Base-by-base conservation (phyloP, 2,797 vertebrate species). In the Columba guinea region DNA sequence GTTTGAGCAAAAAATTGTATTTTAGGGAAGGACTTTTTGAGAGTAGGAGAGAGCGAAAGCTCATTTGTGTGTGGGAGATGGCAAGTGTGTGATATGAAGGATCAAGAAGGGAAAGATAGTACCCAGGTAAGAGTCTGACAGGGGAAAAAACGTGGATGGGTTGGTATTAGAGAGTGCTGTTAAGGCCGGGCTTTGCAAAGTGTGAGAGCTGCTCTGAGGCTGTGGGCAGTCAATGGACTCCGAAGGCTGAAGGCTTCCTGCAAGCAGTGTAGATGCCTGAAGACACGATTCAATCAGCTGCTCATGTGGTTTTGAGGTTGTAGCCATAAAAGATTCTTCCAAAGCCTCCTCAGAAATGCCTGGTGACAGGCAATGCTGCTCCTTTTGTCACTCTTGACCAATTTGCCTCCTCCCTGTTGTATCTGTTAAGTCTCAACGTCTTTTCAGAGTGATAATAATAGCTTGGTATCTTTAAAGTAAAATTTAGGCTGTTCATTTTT, bases 71-170 rank as follows among this genome's bases (percentile, higher is more conserved):
- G 63, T 18, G 69, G 24, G 59, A 62, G 39, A 19, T 7, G 9
- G 28, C 22, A 74, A 27, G 34, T 51, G 32, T 34, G 34, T 34
- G 46, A 44, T 51, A 28, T 59, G 77, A 41, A 55, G 41, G 30
- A 35, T 62, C 9, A 6, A 5, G 14, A 16, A 60, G n/a, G n/a
- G 52, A 13, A 51, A 79, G 53, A 41, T 1, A 2, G 7, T 22
- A 19, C 20, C 16, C 74, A 52, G n/a, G 27, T 34, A 23, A 49
- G 55, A 59, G 22, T 32, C 53, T 58, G 64, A 24, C n/a, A 49
- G 23, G 8, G 11, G 5, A 37, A 37, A 48, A 5, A 12, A 0
- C 0, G 0, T 2, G 46, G 21, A 2, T 58, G 30, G 5, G 13
- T 49, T 55, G 59, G 19, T 46, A 27, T 2, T 26, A 0, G 71